phyloP scores from a whole-genome alignment of 2,888 invertebrate species.

The Agrotis puta region DNA sequence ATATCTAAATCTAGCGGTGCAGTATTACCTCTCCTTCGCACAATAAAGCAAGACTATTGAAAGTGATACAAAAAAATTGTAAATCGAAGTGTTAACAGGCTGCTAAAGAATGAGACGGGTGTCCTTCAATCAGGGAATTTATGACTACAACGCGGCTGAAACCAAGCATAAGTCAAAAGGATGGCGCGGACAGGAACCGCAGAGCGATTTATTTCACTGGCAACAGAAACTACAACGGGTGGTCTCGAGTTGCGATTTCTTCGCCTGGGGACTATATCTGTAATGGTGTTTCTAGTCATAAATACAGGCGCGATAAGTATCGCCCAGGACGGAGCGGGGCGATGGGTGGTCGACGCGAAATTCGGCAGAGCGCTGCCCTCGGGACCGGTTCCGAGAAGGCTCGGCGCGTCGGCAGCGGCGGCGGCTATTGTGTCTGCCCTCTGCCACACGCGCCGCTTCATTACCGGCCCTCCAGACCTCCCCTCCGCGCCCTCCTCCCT shows the following conservation, averaged over 20 bases:
- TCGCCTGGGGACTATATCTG: constrained; percentile 75
- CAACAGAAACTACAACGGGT: constrained; percentile 78
- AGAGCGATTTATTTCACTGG: constrained; percentile 70
- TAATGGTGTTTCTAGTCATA: constrained; percentile 86
- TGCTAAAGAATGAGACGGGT: constrained; percentile 61
- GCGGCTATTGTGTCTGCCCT: constrained; percentile 88
- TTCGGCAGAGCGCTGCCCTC: constrained; percentile 87
- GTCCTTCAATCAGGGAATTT: constrained; percentile 64
- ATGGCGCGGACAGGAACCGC: constrained; percentile 57
- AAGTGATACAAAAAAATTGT: constrained; percentile 61
- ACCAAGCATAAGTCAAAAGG: constrained; percentile 49
- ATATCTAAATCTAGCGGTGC: constrained; percentile 60
- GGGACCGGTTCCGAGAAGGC: constrained; percentile 89
- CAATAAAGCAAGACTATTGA: constrained; percentile 59
- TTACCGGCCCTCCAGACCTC: constrained; percentile 75
- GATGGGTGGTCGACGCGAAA: constrained; percentile 90
- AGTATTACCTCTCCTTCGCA: constrained; percentile 58
- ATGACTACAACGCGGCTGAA: constrained; percentile 46
- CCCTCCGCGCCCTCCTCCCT: constrained; percentile 51
- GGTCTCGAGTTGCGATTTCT: constrained; percentile 78
- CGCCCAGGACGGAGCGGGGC: constrained; percentile 75
- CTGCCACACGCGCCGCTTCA: constrained; percentile 85
- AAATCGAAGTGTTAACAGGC: constrained; percentile 66
- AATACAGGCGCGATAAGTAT: constrained; percentile 89
- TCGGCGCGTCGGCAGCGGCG: constrained; percentile 79